Conservation (phyloP, 2,113 vertebrate species). For the Acrocephalus kingi region DNA sequence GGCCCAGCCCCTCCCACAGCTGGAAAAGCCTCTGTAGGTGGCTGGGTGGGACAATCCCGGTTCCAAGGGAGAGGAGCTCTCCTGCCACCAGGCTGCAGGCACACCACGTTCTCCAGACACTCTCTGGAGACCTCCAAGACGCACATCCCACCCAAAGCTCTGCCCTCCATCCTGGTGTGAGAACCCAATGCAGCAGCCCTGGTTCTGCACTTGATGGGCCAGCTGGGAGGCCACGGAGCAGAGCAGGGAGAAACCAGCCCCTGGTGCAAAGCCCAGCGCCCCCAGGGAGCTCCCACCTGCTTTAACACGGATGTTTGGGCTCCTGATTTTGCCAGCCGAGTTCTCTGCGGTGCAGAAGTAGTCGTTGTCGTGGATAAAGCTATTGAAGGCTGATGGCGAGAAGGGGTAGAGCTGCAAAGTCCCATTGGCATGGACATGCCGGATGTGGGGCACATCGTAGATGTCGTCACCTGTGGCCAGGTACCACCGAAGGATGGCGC, state of each 20-base stretch:
- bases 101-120: rapidly evolving
- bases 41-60: rapidly evolving
- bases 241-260: neutral
- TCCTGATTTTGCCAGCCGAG: conserved; percentile 96
- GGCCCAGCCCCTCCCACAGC: neutral
- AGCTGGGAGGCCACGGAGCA: rapidly evolving
- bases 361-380: conserved; percentile 99
- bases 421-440: conserved; percentile 97
- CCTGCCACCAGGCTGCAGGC: neutral
- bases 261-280: rapidly evolving
- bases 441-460: conserved; percentile 98
- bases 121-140: neutral
- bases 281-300: conserved; percentile 79
- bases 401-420: conserved; percentile 98
- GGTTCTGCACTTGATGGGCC: rapidly evolving
- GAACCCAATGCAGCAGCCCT: neutral
- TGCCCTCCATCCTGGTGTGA: neutral
- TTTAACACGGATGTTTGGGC: conserved; percentile 97
- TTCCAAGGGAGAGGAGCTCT: neutral
- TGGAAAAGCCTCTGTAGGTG: rapidly evolving
- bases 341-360: conserved; percentile 99
- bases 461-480: conserved; percentile 98
- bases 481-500: conserved; percentile 96
- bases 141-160: neutral
- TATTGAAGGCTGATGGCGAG: conserved; percentile 98